phyloP scores from a whole-genome alignment of 2,888 invertebrate species.

The Malacosoma neustria region DNA sequence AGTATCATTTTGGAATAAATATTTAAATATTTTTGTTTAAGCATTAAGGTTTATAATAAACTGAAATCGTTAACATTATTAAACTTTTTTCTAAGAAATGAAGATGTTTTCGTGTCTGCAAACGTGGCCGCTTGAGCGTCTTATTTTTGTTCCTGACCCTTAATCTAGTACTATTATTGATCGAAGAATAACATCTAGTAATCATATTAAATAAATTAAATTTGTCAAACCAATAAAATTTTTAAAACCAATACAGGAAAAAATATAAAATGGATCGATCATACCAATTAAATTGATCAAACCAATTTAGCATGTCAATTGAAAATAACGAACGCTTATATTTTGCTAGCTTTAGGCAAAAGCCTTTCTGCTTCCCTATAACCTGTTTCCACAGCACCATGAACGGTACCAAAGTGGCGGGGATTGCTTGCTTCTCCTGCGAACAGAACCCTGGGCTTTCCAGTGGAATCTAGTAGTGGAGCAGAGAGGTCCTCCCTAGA shows the following conservation, averaged over 20 bases:
- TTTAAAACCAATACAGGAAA: not conserved
- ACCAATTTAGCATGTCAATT: not conserved
- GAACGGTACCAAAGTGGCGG: slow-evolving; percentile 80
- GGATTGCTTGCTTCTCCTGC: slow-evolving; percentile 75
- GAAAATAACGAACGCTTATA: slow-evolving; percentile 8
- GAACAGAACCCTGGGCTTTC: slow-evolving; percentile 68
- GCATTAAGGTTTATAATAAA: no score
- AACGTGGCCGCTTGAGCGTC: no score
- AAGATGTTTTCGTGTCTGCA: no score
- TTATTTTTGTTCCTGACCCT: no score
- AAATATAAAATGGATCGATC: slow-evolving; percentile 1
- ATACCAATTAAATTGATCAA: not conserved
- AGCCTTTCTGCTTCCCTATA: slow-evolving; percentile 75
- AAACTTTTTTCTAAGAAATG: no score
- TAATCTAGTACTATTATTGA: no score
- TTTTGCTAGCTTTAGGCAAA: slow-evolving; percentile 19
- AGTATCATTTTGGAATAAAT: no score
- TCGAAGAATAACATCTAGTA: slow-evolving; percentile 77
- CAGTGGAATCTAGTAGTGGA: slow-evolving; percentile 66
- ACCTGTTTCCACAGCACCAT: slow-evolving; percentile 81
- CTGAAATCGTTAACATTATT: no score
- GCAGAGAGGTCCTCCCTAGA: slow-evolving; percentile 67
- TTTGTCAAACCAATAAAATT: not conserved
- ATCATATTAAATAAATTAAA: slow-evolving; percentile 51
- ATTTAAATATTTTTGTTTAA: no score